Percentiles rank a stretch among this genome's conserved stretches.
Evolutionary conservation across 2,113 vertebrate genomes (phyloP).

Genomic region (Sebastes schlegelii): DNA sequence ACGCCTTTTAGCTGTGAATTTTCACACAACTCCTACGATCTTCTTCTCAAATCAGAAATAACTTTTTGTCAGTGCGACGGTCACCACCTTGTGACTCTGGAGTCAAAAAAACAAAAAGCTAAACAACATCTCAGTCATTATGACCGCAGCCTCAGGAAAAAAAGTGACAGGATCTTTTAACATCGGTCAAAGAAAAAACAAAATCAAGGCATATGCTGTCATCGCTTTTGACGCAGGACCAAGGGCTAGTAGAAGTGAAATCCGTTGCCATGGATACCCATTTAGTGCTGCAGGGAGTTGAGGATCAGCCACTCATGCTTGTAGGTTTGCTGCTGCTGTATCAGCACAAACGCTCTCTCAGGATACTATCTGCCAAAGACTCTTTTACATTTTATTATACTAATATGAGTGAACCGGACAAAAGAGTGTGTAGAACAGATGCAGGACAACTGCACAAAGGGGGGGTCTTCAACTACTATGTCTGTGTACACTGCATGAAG

Average conservation of each 20-base stretch:
- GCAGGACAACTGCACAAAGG: background rate
- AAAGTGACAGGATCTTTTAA: background rate
- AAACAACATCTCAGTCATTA: background rate
- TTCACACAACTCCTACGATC: constrained; percentile 29
- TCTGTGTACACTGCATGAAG: background rate
- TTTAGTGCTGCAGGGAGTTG: constrained; percentile 9
- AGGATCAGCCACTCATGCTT: background rate
- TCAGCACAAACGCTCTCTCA: background rate
- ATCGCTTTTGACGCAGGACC: constrained; percentile 14
- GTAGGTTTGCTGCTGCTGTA: background rate
- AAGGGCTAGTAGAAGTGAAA: constrained; percentile 1
- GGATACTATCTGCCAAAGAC: too few species aligned
- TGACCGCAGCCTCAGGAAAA: background rate
- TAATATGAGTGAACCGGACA: background rate
- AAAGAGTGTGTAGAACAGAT: background rate
- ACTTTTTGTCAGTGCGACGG: background rate
- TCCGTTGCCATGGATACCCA: constrained; percentile 64
- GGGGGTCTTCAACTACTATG: background rate
- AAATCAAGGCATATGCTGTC: background rate
- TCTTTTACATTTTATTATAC: background rate
- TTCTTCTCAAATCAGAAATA: constrained; percentile 18
- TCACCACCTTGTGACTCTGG: background rate
- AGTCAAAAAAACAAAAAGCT: background rate
- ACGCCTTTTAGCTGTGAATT: constrained; percentile 25
- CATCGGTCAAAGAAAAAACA: background rate